Percentiles rank a stretch among this genome's conserved stretches.
These are phyloP conservation scores for Drosophila setosimentum DNA, from an alignment of 2,888 invertebrate species.

Conservation along the genomic window DNA sequence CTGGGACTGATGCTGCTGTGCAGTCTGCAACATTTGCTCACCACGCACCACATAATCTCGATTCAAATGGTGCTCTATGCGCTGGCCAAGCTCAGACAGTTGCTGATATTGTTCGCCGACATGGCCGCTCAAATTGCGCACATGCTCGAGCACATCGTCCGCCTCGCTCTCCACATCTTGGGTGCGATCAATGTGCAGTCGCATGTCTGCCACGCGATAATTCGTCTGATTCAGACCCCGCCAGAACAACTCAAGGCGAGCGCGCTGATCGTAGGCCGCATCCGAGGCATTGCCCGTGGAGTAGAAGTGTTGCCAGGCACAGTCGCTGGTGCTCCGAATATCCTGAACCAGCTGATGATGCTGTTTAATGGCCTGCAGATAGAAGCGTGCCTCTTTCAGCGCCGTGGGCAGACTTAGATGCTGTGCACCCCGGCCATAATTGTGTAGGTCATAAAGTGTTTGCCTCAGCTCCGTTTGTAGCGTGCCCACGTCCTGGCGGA, in stretches of 20 bases:
- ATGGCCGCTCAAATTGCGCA: conserved; percentile 78
- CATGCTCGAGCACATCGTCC: conserved; percentile 83
- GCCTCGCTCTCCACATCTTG: conserved; percentile 81
- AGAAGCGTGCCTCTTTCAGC: conserved; percentile 86
- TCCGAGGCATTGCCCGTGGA: conserved; percentile 82
- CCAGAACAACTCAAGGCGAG: conserved; percentile 83
- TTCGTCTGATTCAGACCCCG: conserved; percentile 83
- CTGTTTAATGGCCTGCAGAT: conserved; percentile 86
- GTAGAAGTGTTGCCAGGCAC: conserved; percentile 82
- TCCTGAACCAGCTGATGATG: conserved; percentile 80
- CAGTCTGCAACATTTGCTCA: conserved; percentile 83
- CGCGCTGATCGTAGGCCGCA: conserved; percentile 83
- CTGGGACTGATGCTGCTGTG: conserved; percentile 84
- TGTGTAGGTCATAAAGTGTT: conserved; percentile 81
- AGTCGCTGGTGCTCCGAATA: conserved; percentile 76
- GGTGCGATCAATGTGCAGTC: conserved; percentile 80
- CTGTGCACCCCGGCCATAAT: conserved; percentile 86
- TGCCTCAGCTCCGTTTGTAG: conserved; percentile 82
- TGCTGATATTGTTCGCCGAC: conserved; percentile 77
- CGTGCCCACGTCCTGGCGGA: conserved; percentile 60
- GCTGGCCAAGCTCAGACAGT: conserved; percentile 63
- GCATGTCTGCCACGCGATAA: conserved; percentile 81
- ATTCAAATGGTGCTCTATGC: conserved; percentile 69
- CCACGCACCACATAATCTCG: conserved; percentile 68
- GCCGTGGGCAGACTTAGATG: conserved; percentile 87